Base-by-base conservation (phyloP, 2,113 vertebrate species). In the Archilochus colubris region DNA sequence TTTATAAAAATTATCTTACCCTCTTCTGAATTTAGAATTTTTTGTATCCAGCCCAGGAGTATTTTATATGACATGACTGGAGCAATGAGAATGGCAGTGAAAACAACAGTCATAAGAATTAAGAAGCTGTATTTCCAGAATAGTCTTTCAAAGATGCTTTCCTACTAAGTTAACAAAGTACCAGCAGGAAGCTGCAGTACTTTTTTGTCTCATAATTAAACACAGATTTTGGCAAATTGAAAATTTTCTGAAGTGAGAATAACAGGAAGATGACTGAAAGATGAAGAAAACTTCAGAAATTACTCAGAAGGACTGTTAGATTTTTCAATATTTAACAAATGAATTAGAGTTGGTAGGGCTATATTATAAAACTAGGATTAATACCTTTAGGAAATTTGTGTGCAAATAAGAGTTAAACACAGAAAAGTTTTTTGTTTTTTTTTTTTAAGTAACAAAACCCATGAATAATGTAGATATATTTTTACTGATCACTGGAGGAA, bases 401-500 rank as follows among this genome's bases (percentile, higher is more conserved):
- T 48, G 4, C 23, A 59, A 70, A 66, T 28, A 68, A 83, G 5
- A 28, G 9, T 66, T 72, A 53, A 80, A 84, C 2, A 73, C 3
- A 67, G 3, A 38, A 30, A 61, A 67, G 6, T n/a, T n/a, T n/a
- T n/a, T n/a, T n/a, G n/a, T n/a, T n/a, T n/a, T n/a, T n/a, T 48
- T 48, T 48, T 12, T 57, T 36, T 27, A 4, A 8, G 69, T n/a
- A 46, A 54, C 3, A 51, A 38, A 92, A 40, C 31, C 40, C 10
- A 48, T 87, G 16, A 93, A 85, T 92, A 82, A 80, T 91, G 54
- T 70, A 90, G 77, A 38, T 48, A 21, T 12, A 82, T 92, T 96
- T 97, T 72, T 93, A 66, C 66, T 93, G 36, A 94, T 95, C 77
- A 95, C 12, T 92, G 33, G 48, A 91, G 61, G 18, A 70, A 93